A percentile compares a stretch with the other conserved stretches of the same genome.
Conservation (phyloP, 1,140 invertebrate genomes). For the Heliconius nattereri region DNA sequence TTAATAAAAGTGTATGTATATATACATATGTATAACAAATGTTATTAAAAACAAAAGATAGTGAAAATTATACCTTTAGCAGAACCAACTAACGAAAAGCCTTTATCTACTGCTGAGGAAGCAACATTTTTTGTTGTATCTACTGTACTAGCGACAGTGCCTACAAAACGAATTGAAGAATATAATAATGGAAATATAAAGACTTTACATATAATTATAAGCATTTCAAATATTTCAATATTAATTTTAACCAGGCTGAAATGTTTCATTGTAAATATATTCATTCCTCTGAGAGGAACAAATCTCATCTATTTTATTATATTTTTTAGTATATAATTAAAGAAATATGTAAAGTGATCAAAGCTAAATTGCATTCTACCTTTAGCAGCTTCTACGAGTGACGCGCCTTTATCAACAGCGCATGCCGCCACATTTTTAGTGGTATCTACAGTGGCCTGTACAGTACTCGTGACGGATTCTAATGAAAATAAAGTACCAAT, state of each 20-base stretch:
- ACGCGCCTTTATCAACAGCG: constrained; percentile 56
- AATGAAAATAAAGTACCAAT: constrained; percentile 6
- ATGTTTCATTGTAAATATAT: no score
- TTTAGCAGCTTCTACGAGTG: constrained; percentile 57
- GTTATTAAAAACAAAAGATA: background rate
- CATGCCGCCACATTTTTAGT: constrained; percentile 61
- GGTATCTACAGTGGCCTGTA: constrained; percentile 53
- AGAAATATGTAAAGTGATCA: background rate
- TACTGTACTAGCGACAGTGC: constrained; percentile 45
- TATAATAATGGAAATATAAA: constrained; percentile 19
- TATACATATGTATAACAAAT: background rate
- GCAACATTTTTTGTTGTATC: constrained; percentile 50
- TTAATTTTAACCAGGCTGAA: no score
- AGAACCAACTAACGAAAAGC: constrained; percentile 39
- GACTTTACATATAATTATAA: no score
- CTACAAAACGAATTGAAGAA: constrained; percentile 44
- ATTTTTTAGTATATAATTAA: no score
- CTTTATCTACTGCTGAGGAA: constrained; percentile 44
- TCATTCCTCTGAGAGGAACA: no score
- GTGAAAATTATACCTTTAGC: constrained; percentile 48
- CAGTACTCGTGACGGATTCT: constrained; percentile 47
- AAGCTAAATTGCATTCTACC: constrained; percentile 41
- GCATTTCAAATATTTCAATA: no score
- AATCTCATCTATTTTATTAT: no score
- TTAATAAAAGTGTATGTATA: background rate